Evolutionary conservation across 2,113 vertebrate genomes (phyloP).

Genomic region (Xenopus borealis): DNA sequence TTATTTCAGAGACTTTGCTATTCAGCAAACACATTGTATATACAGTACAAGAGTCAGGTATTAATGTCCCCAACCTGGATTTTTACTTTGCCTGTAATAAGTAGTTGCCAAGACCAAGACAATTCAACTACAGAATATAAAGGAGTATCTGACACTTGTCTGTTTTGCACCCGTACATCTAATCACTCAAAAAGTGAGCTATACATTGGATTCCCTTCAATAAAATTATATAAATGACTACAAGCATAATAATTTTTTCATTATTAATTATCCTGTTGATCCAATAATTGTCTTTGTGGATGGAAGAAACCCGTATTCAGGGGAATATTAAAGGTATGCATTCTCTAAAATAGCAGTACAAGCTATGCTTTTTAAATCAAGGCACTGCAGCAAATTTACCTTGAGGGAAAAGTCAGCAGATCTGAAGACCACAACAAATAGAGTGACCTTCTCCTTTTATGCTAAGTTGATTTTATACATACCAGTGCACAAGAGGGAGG

Average conservation of each 20-base stretch:
- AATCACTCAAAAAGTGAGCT: constrained; percentile 33
- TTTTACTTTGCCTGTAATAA: too few species aligned
- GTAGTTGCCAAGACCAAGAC: too few species aligned
- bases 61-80: too few species aligned
- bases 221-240: constrained; percentile 43
- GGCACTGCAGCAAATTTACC: neutral
- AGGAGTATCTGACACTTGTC: too few species aligned
- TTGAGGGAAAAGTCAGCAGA: constrained; percentile 24
- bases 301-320: constrained; percentile 20
- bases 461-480: constrained; percentile 16
- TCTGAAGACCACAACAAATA: constrained; percentile 23
- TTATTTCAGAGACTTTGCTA: too few species aligned
- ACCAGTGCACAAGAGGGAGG: constrained; percentile 3
- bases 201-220: neutral
- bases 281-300: constrained; percentile 18
- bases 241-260: neutral
- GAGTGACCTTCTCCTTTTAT: constrained; percentile 27
- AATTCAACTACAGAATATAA: too few species aligned
- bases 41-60: too few species aligned
- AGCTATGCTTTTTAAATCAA: constrained; percentile 10
- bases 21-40: too few species aligned
- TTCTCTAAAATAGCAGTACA: neutral
- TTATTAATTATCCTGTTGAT: constrained; percentile 32
- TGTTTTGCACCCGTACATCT: neutral
- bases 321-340: constrained; percentile 23